phyloP scores from a whole-genome alignment of 2,888 invertebrate genomes.

The Thymelicus lineola region DNA sequence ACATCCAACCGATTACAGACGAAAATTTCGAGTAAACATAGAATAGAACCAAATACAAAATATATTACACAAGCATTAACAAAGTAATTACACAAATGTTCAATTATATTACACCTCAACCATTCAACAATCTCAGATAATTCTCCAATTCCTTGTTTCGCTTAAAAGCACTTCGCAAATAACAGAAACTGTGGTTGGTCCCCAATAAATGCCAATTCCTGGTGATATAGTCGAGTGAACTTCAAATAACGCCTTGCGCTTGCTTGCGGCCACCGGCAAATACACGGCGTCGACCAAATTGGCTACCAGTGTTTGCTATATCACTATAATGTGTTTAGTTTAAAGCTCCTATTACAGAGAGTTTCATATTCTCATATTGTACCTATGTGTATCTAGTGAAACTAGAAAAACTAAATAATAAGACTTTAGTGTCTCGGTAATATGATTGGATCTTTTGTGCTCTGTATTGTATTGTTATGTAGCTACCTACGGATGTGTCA shows the following conservation, averaged over 20 bases:
- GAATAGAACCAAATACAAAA: too few species aligned
- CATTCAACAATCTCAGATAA: neutral
- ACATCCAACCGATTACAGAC: too few species aligned
- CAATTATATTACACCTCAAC: conserved; percentile 5
- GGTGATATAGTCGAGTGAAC: conserved; percentile 23
- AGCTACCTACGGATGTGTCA: too few species aligned
- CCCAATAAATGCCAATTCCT: conserved; percentile 29
- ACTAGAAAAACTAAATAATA: neutral
- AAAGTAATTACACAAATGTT: neutral
- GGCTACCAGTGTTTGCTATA: conserved; percentile 15
- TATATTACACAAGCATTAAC: neutral
- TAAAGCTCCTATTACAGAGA: neutral
- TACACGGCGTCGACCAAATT: conserved; percentile 8
- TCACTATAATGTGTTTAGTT: conserved; percentile 1
- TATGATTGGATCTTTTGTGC: too few species aligned
- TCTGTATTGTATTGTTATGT: too few species aligned
- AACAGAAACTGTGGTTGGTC: conserved; percentile 11
- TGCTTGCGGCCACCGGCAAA: conserved; percentile 13
- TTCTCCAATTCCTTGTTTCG: conserved; percentile 11
- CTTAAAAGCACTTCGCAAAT: conserved; percentile 26
- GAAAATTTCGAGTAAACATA: too few species aligned
- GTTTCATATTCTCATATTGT: neutral
- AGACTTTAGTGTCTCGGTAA: neutral
- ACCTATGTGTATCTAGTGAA: neutral
- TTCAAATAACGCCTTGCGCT: conserved; percentile 25